Conservation (phyloP, 2,113 vertebrate species). For the Tupaia tana region DNA sequence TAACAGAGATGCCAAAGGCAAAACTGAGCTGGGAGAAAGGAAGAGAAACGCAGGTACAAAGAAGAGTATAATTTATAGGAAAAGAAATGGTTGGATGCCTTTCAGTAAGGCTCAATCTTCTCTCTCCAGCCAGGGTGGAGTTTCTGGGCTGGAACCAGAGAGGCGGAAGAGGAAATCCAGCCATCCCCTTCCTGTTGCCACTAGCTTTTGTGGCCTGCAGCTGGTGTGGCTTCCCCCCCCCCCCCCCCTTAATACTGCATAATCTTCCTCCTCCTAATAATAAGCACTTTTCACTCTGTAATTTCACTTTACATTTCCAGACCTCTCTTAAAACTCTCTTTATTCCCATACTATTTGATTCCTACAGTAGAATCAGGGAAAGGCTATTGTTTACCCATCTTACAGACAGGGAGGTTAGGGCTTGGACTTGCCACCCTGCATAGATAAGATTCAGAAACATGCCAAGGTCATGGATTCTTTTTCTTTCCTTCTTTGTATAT, state of each 20-base stretch:
- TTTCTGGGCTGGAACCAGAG: constrained; percentile 19
- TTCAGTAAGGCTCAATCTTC: background rate
- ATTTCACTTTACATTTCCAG: background rate
- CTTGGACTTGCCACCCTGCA: background rate
- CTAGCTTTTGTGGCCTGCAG: background rate
- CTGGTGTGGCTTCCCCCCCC: background rate
- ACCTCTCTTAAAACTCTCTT: background rate
- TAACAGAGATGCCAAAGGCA: background rate
- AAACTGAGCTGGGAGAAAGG: constrained; percentile 9
- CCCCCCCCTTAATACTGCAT: background rate
- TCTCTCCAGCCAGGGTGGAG: constrained; percentile 46
- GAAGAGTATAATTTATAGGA: background rate
- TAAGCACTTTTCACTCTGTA: background rate
- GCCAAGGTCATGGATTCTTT: background rate
- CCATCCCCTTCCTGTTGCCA: constrained; percentile 52
- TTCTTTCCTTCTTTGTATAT: background rate
- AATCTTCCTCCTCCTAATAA: background rate
- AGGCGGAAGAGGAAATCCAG: constrained; percentile 54
- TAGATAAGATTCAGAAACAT: background rate
- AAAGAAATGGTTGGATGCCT: background rate
- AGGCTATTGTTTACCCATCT: background rate
- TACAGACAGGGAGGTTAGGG: background rate
- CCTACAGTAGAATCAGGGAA: background rate
- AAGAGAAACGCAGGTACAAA: background rate
- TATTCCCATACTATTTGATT: background rate